Evolutionary conservation across 2,797 vertebrate species (phyloP).

Genomic region (Rachycentron canadum): DNA sequence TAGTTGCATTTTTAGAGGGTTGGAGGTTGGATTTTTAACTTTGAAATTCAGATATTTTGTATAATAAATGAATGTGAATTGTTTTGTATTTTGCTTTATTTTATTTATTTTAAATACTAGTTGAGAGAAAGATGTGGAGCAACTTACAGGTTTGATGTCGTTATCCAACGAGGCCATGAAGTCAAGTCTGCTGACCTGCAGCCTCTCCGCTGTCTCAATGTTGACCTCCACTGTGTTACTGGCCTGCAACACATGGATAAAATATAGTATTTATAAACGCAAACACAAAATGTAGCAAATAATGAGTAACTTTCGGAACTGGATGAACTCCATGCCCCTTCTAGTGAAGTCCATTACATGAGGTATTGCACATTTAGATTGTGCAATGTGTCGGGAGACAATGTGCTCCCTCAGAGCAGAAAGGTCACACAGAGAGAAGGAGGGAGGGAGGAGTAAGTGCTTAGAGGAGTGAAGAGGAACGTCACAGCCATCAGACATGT

Average conservation of each 20-base stretch:
- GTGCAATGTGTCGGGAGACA: conserved; percentile 59
- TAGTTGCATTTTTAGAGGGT: too few species aligned
- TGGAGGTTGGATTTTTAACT: too few species aligned
- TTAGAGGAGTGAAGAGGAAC: conserved; percentile 67
- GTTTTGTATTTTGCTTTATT: neutral
- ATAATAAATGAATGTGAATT: neutral
- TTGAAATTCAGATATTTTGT: too few species aligned
- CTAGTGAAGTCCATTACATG: conserved; percentile 41
- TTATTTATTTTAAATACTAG: neutral
- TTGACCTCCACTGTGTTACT: conserved; percentile 94
- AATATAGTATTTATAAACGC: neutral
- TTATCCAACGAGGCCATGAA: conserved; percentile 94
- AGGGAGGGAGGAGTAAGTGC: conserved; percentile 49
- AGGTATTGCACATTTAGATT: conserved; percentile 44
- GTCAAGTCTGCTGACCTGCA: conserved; percentile 90
- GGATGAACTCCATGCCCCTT: conserved; percentile 29
- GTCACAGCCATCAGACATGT: conserved; percentile 75
- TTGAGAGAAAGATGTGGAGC: neutral
- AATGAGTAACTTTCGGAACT: conserved; percentile 22
- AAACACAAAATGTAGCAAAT: conserved; percentile 21
- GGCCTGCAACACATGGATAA: conserved; percentile 83
- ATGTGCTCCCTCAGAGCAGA: conserved; percentile 63
- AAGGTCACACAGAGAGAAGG: conserved; percentile 72
- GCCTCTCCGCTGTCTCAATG: conserved; percentile 92
- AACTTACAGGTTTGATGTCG: conserved; percentile 96